Evolutionary conservation across 35 echinoderm and acorn worm species (phyloP).

Genomic region (Stichopus chloronotus): DNA sequence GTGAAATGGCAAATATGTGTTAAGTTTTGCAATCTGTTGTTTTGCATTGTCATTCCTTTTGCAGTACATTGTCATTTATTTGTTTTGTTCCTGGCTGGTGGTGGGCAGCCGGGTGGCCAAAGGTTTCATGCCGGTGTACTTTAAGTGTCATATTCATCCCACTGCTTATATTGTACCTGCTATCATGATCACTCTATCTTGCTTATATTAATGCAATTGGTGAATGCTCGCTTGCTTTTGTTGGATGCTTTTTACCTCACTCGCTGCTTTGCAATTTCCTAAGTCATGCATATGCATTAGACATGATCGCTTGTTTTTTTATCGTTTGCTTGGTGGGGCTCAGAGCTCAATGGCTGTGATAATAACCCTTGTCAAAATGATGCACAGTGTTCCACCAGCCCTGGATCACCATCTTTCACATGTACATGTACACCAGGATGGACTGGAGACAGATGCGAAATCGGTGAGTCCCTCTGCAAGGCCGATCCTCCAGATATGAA

Average conservation of each 20-base stretch:
- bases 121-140: no score
- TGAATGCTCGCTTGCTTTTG: background rate
- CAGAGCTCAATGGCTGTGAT: conserved; percentile 42
- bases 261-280: background rate
- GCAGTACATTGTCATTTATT: background rate
- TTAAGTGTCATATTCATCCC: no score
- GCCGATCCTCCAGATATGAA: no score
- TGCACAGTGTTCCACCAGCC: conserved; percentile 3
- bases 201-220: no score
- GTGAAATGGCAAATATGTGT: conserved; percentile 49
- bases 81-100: background rate
- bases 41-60: background rate
- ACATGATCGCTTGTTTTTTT: background rate
- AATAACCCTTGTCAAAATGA: conserved; percentile 50
- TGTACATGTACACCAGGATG: conserved; percentile 78
- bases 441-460: conserved; percentile 74
- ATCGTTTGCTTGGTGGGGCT: conserved; percentile 47
- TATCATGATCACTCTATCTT: no score
- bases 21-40: background rate
- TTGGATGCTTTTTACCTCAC: background rate
- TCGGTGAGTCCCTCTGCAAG: background rate
- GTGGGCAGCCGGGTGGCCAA: background rate
- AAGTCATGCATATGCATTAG: conserved; percentile 26
- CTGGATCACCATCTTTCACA: background rate
- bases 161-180: no score